Conservation (phyloP, 2,888 invertebrate species). For the Nymphalis urticae region DNA sequence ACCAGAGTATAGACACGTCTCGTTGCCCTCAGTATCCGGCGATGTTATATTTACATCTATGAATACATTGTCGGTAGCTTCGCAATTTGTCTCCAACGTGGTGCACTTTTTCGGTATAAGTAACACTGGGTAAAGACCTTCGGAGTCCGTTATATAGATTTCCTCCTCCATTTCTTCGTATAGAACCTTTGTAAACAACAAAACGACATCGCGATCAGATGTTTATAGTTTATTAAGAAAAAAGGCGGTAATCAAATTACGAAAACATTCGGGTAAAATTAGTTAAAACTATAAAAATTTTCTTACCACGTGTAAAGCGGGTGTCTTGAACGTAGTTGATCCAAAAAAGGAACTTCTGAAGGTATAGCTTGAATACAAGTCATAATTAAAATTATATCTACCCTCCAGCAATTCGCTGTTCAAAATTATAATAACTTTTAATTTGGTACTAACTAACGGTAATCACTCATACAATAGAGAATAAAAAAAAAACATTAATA, state of each 20-base stretch:
- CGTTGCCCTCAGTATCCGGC: constrained; percentile 60
- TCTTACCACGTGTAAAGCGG: constrained; percentile 64
- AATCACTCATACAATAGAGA: too few species aligned
- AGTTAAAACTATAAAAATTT: constrained; percentile 39
- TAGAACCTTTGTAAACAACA: constrained; percentile 30
- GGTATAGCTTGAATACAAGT: constrained; percentile 44
- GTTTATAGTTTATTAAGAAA: constrained; percentile 50
- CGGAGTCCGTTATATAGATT: constrained; percentile 42
- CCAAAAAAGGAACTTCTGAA: constrained; percentile 43
- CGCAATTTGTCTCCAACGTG: constrained; percentile 57
- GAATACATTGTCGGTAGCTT: constrained; percentile 59
- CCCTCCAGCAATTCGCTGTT: constrained; percentile 19
- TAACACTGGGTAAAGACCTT: constrained; percentile 58
- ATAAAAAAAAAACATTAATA: too few species aligned
- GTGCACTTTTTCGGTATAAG: constrained; percentile 66
- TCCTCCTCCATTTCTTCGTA: constrained; percentile 55
- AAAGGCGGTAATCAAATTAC: constrained; percentile 50
- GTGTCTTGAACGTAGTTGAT: constrained; percentile 41
- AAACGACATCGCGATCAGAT: constrained; percentile 6
- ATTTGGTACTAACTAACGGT: not conserved
- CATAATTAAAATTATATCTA: constrained; percentile 25
- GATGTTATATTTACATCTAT: constrained; percentile 63
- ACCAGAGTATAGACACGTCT: constrained; percentile 60
- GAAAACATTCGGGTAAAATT: constrained; percentile 40
- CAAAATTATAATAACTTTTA: not conserved